Percentiles rank a stretch among this genome's conserved stretches.
phyloP scores from a whole-genome alignment of 2,888 invertebrate genomes.

The Ormyrus nitidulus region DNA sequence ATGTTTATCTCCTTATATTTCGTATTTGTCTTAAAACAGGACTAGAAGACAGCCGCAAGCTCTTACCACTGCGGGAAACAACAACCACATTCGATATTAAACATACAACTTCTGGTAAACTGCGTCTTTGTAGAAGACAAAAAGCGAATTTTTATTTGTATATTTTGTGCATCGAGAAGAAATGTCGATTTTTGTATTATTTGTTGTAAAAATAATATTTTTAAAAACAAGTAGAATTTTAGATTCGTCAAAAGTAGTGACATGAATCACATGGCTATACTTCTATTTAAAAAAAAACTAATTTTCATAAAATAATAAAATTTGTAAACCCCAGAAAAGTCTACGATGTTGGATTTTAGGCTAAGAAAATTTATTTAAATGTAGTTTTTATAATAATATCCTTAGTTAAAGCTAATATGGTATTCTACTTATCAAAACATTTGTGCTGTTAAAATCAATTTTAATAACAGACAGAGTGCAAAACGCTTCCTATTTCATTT shows the following conservation, averaged over 20 bases:
- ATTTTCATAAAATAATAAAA: constrained; percentile 21
- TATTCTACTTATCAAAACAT: constrained; percentile 26
- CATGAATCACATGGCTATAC: constrained; percentile 13
- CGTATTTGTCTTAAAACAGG: constrained; percentile 69
- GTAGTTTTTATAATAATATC: constrained; percentile 24
- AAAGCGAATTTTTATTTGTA: constrained; percentile 49
- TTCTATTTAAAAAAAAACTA: constrained; percentile 9
- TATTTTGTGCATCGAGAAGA: constrained; percentile 12
- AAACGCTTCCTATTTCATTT: constrained; percentile 33
- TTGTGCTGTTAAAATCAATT: constrained; percentile 23
- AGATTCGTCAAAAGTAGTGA: constrained; percentile 11
- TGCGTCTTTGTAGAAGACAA: constrained; percentile 36
- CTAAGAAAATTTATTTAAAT: constrained; percentile 14
- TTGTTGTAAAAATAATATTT: constrained; percentile 38
- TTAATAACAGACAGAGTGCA: constrained; percentile 41
- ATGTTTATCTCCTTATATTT: constrained; percentile 50
- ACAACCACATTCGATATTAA: constrained; percentile 74
- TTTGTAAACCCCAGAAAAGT: constrained; percentile 21
- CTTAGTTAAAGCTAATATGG: background rate
- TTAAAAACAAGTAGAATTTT: constrained; percentile 28
- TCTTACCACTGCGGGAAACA: constrained; percentile 69
- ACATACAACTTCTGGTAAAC: constrained; percentile 32
- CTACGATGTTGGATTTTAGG: constrained; percentile 22
- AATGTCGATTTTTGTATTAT: constrained; percentile 39
- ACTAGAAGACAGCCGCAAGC: constrained; percentile 72